phyloP scores from a whole-genome alignment of 2,797 vertebrate genomes.

The Acanthornis magna region DNA sequence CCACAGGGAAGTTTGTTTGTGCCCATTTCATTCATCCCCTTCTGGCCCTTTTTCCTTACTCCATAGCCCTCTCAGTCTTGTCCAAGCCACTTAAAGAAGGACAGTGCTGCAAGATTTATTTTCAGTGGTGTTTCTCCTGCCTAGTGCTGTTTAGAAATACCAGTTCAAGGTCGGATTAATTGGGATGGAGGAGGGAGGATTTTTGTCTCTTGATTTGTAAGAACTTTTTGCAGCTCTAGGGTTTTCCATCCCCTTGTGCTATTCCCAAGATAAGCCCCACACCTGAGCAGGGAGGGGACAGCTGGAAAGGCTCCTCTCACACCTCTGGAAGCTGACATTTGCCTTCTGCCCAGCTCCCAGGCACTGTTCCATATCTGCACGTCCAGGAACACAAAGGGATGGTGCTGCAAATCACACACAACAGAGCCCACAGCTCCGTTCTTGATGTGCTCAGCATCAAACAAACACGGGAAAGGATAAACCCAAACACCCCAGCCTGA shows the following conservation, averaged over 20 bases:
- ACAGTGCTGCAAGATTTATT: neutral
- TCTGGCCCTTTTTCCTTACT: neutral
- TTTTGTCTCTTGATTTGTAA: neutral
- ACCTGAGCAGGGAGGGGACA: accelerated
- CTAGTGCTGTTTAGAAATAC: neutral
- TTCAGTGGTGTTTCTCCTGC: neutral
- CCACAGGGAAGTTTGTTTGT: neutral
- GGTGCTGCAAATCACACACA: neutral
- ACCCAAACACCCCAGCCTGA: neutral
- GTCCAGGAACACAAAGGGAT: accelerated
- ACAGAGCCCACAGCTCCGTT: accelerated
- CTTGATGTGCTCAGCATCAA: neutral
- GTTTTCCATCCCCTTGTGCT: neutral
- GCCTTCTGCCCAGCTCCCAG: neutral
- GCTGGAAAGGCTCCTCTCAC: neutral
- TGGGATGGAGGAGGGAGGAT: neutral
- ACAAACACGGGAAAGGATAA: neutral
- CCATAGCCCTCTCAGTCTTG: neutral
- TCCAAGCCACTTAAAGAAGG: neutral
- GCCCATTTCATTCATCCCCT: neutral
- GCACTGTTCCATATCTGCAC: neutral
- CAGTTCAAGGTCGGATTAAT: neutral
- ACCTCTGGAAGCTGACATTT: neutral
- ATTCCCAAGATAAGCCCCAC: neutral
- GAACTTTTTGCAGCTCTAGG: neutral